Evolutionary conservation across 2,888 invertebrate genomes (phyloP), one percentile per base, ranked within the genome.

Genomic region (Schizaphis graminum): DNA sequence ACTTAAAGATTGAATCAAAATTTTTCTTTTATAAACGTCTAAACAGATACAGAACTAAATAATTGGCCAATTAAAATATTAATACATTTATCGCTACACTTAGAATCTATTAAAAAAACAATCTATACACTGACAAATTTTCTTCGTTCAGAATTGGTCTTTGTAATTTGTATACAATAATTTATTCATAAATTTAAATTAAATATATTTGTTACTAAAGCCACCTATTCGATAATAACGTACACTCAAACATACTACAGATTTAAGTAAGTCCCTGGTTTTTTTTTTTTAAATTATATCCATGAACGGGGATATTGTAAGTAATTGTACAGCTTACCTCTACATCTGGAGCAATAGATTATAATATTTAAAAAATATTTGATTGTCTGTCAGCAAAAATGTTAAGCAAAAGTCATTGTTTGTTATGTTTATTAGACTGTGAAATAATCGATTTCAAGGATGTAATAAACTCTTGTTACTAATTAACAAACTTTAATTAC

Each of bases 401-500:
- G 0, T 56, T 10, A 56, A n/a, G 61, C 5, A 61, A 57, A 57
- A 89, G 28, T 16, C 61, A 89, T 89, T 8, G 24, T 57, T 57
- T 8, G 4, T 61, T 77, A 35, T 35, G 26, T 91, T 47, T 13
- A 49, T 77, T 91, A 35, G 35, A 77, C 35, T 77, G 24, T 4
- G 35, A 77, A 77, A 4, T 77, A 35, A 77, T 91, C 24, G 49
- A n/a, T n/a, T 49, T 11, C 67, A 21, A 24, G 24, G 35, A 91
- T 91, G 24, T n/a, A 24, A 35, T 49, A 67, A 91, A 91, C 35
- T 91, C 49, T 3, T 26, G 35, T 91, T 77, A 24, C 35, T 91
- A 77, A 91, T 91, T 91, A 91, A 77, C n/a, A 67, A 90, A 91
- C 67, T 91, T 91, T 77, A 91, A 91, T 67, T 67, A 67, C 21